Evolutionary conservation across 2,113 vertebrate species (phyloP).

Genomic region (Hippocampus mohnikei): DNA sequence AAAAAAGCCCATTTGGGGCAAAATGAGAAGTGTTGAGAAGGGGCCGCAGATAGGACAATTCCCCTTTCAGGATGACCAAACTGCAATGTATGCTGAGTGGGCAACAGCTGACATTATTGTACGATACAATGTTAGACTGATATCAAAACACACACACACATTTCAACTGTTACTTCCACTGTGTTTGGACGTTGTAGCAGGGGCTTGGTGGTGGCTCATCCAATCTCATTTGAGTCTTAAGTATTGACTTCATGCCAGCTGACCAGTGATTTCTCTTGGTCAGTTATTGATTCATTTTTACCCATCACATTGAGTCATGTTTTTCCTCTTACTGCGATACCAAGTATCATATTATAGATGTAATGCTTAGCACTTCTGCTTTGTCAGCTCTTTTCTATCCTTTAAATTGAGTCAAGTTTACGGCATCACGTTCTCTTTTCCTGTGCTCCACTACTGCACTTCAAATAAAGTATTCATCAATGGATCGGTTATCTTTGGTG

Average conservation of each 20-base stretch:
- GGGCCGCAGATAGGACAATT: too few relatives aligned
- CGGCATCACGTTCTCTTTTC: slow-evolving; percentile 7
- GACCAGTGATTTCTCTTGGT: background rate
- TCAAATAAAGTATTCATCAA: slow-evolving; percentile 9
- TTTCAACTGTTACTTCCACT: too few relatives aligned
- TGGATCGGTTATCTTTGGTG: background rate
- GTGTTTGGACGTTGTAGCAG: too few relatives aligned
- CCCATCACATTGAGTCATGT: background rate
- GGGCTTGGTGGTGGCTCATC: background rate
- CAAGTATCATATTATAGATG: slow-evolving; percentile 30
- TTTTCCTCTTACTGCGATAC: slow-evolving; percentile 4
- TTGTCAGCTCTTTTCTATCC: slow-evolving; percentile 15
- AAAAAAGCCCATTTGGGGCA: too few relatives aligned
- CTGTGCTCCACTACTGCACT: slow-evolving; percentile 15
- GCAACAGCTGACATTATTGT: too few relatives aligned
- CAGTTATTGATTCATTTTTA: background rate
- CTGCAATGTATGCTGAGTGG: too few relatives aligned
- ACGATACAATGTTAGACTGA: too few relatives aligned
- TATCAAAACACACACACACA: too few relatives aligned
- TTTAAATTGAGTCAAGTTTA: slow-evolving; percentile 24
- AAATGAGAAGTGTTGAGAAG: too few relatives aligned
- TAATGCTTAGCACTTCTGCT: slow-evolving; percentile 32
- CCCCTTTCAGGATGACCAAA: too few relatives aligned
- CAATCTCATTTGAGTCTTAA: background rate
- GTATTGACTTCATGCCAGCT: background rate